Base-by-base conservation (phyloP, 2,888 invertebrate species). In the Seladonia tumulorum region DNA sequence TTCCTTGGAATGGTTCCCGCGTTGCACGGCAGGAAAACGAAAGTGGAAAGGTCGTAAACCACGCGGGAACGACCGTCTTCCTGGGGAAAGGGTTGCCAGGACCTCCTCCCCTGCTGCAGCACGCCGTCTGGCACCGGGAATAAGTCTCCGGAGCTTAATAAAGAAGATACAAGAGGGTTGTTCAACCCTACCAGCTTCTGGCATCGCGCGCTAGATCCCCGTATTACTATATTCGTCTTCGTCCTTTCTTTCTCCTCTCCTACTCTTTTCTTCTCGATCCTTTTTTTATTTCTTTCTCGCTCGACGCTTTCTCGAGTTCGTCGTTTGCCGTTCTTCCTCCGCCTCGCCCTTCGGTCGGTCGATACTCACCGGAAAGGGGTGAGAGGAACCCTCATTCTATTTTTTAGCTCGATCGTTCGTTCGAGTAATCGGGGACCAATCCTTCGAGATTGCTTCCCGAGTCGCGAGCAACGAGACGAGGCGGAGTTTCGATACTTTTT, bases 81-180 rank as follows among this genome's bases (percentile, higher is more conserved):
- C 82, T 78, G 79, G 83, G 76, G 72, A 83, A 90, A 89, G 90
- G 90, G 87, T 90, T 90, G 86, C 86, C 85, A 86, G 82, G 87
- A 86, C 39, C 70, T 79, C 77, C 77, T 49, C 63, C 79, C 74
- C 76, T 75, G 68, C 82, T 60, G 68, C 87, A 73, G 85, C 71
- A 77, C 57, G 83, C 87, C 89, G 89, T 89, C 89, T 89, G 88
- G 87, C 90, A 84, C 83, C 71, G 79, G 70, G 85, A 87, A 85
- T 87, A 90, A 82, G 79, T 90, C 85, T 88, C 82, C 57, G 60
- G 73, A 68, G 85, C 68, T 88, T 83, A 88, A 90, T 88, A 90
- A 90, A 87, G 90, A 80, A 81, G 68, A 39, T 39, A 22, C 39
- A 42, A 76, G 35, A 81, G 89, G 90, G 90, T 82, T 87, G 90